phyloP scores from a whole-genome alignment of 2,888 invertebrate genomes.

The Pachliopta kotzebuea region DNA sequence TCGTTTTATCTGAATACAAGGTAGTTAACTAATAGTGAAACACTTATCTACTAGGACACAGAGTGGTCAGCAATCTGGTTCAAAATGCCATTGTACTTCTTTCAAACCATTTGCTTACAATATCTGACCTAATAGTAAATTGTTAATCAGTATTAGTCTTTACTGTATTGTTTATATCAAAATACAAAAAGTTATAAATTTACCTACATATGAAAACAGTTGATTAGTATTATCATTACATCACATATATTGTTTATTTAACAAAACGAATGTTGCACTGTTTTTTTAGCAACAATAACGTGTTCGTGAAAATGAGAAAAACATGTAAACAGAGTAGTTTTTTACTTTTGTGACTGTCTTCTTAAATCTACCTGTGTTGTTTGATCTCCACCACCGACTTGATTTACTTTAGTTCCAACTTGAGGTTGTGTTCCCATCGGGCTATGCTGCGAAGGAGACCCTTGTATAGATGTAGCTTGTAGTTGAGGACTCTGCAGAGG shows the following conservation, averaged over 20 bases:
- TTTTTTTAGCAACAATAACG: too few relatives aligned
- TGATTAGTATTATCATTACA: neutral
- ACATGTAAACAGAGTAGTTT: neutral
- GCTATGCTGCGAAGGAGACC: slow-evolving; percentile 73
- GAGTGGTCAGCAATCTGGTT: neutral
- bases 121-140: neutral
- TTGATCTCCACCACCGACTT: slow-evolving; percentile 54
- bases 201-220: neutral
- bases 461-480: slow-evolving; percentile 60
- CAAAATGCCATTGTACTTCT: neutral
- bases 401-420: slow-evolving; percentile 48
- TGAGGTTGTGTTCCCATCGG: slow-evolving; percentile 67
- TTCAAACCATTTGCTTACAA: neutral
- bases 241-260: too few relatives aligned
- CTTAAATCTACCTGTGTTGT: slow-evolving; percentile 50
- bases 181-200: neutral
- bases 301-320: neutral
- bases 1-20: too few relatives aligned
- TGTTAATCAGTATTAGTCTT: neutral
- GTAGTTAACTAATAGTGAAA: too few relatives aligned
- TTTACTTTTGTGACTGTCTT: neutral
- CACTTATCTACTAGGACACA: too few relatives aligned
- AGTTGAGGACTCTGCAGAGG: slow-evolving; percentile 67
- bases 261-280: too few relatives aligned
- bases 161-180: too few relatives aligned